Percentiles rank a stretch among this genome's conserved stretches.
These are phyloP conservation scores for Eidolon helvum DNA, from an alignment of 2,113 vertebrate genomes.

Conservation along the genomic window DNA sequence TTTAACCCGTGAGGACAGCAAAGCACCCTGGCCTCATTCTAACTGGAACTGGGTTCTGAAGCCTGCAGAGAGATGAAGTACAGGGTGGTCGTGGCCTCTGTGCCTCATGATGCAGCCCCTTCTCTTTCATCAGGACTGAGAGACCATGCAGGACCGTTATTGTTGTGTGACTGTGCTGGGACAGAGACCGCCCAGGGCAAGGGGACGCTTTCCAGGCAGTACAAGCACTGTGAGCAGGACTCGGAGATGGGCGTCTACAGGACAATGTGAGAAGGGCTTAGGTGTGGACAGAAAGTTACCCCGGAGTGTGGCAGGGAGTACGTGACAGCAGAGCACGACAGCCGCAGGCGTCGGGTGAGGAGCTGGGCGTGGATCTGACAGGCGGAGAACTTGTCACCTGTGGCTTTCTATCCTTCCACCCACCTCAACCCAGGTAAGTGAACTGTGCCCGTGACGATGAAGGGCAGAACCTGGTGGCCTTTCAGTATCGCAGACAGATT, in stretches of 20 bases:
- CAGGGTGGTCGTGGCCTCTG: too few species aligned
- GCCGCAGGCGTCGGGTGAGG: neutral
- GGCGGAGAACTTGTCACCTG: neutral
- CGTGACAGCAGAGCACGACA: fast-evolving
- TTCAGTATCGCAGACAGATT: slow-evolving; percentile 74
- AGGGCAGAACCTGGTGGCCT: slow-evolving; percentile 80
- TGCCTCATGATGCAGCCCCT: too few species aligned
- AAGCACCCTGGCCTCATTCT: too few species aligned
- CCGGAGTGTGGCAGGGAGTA: neutral
- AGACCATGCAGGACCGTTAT: neutral
- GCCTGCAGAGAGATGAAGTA: too few species aligned
- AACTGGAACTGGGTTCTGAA: neutral
- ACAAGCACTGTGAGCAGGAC: neutral
- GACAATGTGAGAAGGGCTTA: too few species aligned
- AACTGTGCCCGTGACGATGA: slow-evolving; percentile 77
- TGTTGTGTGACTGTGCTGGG: neutral
- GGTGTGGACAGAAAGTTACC: neutral
- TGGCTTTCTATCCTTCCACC: neutral
- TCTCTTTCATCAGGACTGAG: too few species aligned
- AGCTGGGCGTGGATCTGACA: neutral
- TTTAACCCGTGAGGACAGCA: neutral
- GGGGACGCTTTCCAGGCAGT: too few species aligned
- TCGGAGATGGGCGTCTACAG: neutral
- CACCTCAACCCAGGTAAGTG: slow-evolving; percentile 58
- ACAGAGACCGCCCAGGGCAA: too few species aligned